phyloP scores from a whole-genome alignment of 1,140 invertebrate genomes.

The Metaphire vulgaris region DNA sequence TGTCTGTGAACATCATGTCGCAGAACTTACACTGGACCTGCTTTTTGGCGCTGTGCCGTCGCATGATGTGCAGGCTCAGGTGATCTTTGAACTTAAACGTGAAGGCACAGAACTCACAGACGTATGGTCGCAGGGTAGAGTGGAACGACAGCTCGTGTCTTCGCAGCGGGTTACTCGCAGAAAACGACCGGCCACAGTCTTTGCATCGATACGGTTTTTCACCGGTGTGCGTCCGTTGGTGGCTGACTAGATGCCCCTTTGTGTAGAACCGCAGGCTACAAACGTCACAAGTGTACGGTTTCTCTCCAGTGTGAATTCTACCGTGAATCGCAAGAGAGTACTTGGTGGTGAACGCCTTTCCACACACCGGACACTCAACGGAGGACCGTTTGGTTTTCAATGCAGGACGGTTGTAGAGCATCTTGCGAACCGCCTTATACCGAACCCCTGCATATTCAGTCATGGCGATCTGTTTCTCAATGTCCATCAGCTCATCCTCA shows the following conservation, averaged over 20 bases:
- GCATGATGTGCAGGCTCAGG: neutral
- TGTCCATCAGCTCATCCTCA: neutral
- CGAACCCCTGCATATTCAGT: neutral
- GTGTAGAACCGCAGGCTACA: neutral
- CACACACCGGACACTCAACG: neutral
- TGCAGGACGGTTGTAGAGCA: neutral
- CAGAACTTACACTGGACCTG: neutral
- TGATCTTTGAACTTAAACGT: neutral
- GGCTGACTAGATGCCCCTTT: neutral
- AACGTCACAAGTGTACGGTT: neutral
- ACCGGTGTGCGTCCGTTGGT: neutral
- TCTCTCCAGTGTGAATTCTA: neutral
- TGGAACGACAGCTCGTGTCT: neutral
- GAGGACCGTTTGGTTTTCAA: neutral
- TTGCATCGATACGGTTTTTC: neutral
- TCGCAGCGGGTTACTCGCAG: neutral
- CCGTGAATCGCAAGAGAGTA: neutral
- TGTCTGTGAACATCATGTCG: neutral
- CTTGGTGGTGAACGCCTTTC: neutral
- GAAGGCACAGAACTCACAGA: neutral
- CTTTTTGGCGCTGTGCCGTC: neutral
- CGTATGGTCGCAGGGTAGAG: neutral
- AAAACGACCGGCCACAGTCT: neutral
- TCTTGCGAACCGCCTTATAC: too few relatives aligned
- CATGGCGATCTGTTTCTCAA: neutral